Evolutionary conservation across 1,140 invertebrate genomes (phyloP).

Genomic region (Maconellicoccus hirsutus): DNA sequence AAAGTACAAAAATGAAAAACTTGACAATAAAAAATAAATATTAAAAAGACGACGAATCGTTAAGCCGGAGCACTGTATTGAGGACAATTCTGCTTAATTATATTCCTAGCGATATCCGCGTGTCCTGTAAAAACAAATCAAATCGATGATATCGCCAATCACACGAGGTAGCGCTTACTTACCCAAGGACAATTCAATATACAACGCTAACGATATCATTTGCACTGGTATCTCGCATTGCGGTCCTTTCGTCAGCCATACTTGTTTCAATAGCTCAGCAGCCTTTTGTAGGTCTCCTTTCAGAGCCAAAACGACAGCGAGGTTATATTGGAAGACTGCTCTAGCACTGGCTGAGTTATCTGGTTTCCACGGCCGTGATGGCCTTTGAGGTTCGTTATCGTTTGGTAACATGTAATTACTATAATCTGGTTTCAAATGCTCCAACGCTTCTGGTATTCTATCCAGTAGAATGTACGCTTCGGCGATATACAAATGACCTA

Average conservation of each 20-base stretch:
- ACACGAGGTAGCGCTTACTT: background rate
- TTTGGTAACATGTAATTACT: conserved; percentile 45
- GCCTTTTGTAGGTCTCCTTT: conserved; percentile 66
- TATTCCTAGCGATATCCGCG: conserved; percentile 40
- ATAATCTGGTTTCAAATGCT: conserved; percentile 68
- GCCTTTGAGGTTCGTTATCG: conserved; percentile 23
- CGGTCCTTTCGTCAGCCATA: conserved; percentile 45
- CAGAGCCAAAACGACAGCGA: conserved; percentile 62
- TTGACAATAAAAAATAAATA: too few species aligned
- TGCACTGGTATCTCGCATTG: conserved; percentile 56
- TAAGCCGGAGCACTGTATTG: conserved; percentile 25
- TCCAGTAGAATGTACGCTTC: conserved; percentile 78
- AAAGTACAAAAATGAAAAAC: too few species aligned
- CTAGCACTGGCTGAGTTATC: conserved; percentile 49
- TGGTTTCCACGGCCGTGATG: conserved; percentile 50
- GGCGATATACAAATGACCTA: conserved; percentile 78
- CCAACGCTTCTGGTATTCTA: conserved; percentile 68
- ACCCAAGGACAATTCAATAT: conserved; percentile 58
- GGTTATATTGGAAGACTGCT: conserved; percentile 62
- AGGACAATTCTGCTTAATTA: conserved; percentile 42
- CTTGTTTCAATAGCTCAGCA: conserved; percentile 50
- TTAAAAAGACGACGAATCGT: background rate
- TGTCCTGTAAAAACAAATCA: conserved; percentile 39
- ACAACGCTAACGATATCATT: conserved; percentile 56
- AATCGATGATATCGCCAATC: too few species aligned